Base-by-base conservation (phyloP, 2,888 invertebrate genomes). In the Carterocephalus palaemon region DNA sequence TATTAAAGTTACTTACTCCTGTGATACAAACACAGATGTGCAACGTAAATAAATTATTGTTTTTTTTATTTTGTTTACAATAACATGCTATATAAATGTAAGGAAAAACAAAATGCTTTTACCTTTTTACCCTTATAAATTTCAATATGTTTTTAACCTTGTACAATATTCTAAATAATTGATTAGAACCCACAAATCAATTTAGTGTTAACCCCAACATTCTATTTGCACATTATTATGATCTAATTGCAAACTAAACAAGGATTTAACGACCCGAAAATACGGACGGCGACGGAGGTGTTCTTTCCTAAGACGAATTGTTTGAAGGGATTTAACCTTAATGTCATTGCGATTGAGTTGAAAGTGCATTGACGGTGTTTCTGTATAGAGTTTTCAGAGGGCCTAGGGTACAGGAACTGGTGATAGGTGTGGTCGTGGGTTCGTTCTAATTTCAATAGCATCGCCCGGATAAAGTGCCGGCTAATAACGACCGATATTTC, bases 371-470 rank as follows among this genome's bases (percentile, higher is more conserved):
- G 5, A 34, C 5, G 6, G 15, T 16, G 28, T 16, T 13, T n/a
- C n/a, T 3, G 28, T 8, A 4, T 22, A 29, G 34, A 26, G 34
- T 28, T 22, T 16, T 2, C 26, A 15, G 26, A 20, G 34, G 20
- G 20, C 13, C 26, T 1, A 7, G 43, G 29, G 29, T 39, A 34
- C 54, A 55, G 56, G 57, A 58, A 56, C 42, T 26, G 37, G 46
- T 43, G 47, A 52, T 53, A 50, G 49, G 50, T 50, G 47, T 46
- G 41, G 42, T 40, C 46, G 38, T 47, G 38, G 47, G 45, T 39
- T 49, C 53, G 45, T 46, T 50, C 51, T 47, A 54, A 58, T 59
- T 55, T 50, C 56, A 54, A 54, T 54, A 50, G 51, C 49, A 38
- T 24, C 48, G 53, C 41, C 50, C 54, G 56, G 53, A 56, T 51